phyloP scores from a whole-genome alignment of 2,888 invertebrate genomes.

The Cantharis nigra region DNA sequence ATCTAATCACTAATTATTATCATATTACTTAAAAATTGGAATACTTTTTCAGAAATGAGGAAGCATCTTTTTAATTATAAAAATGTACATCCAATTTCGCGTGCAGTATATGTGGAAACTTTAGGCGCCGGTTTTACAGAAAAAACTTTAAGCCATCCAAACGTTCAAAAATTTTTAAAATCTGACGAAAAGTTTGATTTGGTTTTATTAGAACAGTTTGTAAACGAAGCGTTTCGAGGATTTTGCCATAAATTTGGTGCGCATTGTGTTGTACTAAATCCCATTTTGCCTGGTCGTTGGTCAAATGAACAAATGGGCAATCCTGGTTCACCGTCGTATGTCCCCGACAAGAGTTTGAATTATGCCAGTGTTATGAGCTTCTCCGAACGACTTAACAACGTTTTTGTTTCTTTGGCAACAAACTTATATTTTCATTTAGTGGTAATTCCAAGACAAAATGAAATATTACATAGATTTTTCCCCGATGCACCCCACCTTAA shows the following conservation, averaged over 20 bases:
- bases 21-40: neutral
- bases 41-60: neutral
- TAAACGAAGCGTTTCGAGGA: conserved; percentile 57
- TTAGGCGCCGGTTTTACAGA: neutral
- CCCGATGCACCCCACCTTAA: conserved; percentile 39
- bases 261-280: conserved; percentile 52
- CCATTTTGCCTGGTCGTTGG: conserved; percentile 55
- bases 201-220: conserved; percentile 56
- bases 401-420: conserved; percentile 40
- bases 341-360: conserved; percentile 56
- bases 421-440: conserved; percentile 31
- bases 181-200: conserved; percentile 51
- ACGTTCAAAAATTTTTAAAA: conserved; percentile 42
- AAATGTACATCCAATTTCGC: neutral
- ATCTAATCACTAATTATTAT: neutral
- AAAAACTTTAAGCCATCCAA: conserved; percentile 35
- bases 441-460: conserved; percentile 30
- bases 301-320: conserved; percentile 58
- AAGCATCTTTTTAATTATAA: neutral
- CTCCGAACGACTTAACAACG: conserved; percentile 60
- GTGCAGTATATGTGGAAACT: neutral
- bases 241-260: conserved; percentile 50
- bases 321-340: conserved; percentile 57
- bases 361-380: conserved; percentile 59
- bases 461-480: conserved; percentile 38